Evolutionary conservation across 2,888 invertebrate species (phyloP).

Genomic region (Oxyscelio sp.): DNA sequence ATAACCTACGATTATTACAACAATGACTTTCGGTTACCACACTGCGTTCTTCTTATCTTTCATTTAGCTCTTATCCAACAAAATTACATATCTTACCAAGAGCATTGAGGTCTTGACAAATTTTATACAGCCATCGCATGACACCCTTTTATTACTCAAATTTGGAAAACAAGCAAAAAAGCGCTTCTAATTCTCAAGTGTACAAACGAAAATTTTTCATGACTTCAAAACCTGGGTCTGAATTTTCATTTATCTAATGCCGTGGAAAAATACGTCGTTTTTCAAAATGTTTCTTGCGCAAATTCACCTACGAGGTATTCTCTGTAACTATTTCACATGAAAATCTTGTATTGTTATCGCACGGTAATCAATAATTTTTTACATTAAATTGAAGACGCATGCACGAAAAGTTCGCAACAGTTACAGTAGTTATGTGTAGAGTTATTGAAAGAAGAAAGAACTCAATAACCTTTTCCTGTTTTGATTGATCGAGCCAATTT

Average conservation of each 20-base stretch:
- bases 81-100: no score
- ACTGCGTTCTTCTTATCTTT: not conserved
- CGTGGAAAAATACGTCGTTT: conserved; percentile 61
- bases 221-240: not conserved
- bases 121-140: conserved; percentile 16
- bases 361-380: not conserved
- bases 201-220: not conserved
- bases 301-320: conserved; percentile 30
- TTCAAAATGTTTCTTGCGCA: conserved; percentile 36
- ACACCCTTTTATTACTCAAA: no score
- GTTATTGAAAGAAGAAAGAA: not conserved
- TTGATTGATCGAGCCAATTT: not conserved
- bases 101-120: conserved; percentile 10
- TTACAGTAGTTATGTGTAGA: conserved; percentile 10
- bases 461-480: not conserved
- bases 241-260: conserved; percentile 30
- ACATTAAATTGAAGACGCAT: conserved; percentile 14
- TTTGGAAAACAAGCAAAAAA: no score
- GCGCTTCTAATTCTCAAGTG: no score
- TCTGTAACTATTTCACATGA: conserved; percentile 23
- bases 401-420: conserved; percentile 16
- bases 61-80: no score
- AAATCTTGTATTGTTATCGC: conserved; percentile 25
- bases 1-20: conserved; percentile 52
- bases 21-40: conserved; percentile 44